A percentile compares a stretch with the other conserved stretches of the same genome.
These are phyloP conservation scores for Amiota minor DNA, from an alignment of 2,888 invertebrate species.

Conservation along the genomic window DNA sequence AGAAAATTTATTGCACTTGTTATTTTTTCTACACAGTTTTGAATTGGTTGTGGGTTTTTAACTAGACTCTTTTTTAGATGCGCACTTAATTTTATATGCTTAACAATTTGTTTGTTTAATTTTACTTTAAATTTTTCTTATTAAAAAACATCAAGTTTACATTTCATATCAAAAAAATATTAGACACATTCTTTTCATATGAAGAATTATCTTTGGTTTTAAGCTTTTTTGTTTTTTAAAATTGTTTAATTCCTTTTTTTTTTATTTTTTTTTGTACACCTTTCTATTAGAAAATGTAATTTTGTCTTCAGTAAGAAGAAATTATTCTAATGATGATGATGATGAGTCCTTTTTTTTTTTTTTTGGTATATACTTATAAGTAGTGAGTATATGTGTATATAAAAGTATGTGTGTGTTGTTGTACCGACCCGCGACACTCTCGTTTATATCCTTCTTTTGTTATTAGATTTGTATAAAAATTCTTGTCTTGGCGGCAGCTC, in stretches of 20 bases:
- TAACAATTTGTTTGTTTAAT: too few species aligned
- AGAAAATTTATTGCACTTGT: too few species aligned
- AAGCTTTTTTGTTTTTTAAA: constrained; percentile 42
- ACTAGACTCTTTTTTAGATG: background rate
- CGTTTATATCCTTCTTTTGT: background rate
- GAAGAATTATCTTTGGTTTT: constrained; percentile 35
- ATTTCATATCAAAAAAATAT: too few species aligned
- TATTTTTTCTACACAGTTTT: background rate
- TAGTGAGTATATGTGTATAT: background rate
- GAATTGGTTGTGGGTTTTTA: background rate
- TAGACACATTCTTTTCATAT: constrained; percentile 31
- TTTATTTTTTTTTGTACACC: constrained; percentile 37
- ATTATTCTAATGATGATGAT: background rate
- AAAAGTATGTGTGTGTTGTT: background rate
- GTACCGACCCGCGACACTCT: constrained; percentile 16
- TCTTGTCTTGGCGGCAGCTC: background rate
- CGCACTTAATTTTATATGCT: too few species aligned
- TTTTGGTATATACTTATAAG: constrained; percentile 27
- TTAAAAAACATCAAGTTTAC: too few species aligned
- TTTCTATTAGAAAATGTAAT: constrained; percentile 7
- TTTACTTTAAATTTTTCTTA: too few species aligned
- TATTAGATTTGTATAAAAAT: too few species aligned
- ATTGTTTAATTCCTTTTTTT: too few species aligned
- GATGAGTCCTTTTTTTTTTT: constrained; percentile 28
- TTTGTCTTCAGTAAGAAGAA: too few species aligned